A percentile compares a stretch with the other conserved stretches of the same genome.
Conservation (phyloP, 2,888 invertebrate species). For the Uloborus plumipes region DNA sequence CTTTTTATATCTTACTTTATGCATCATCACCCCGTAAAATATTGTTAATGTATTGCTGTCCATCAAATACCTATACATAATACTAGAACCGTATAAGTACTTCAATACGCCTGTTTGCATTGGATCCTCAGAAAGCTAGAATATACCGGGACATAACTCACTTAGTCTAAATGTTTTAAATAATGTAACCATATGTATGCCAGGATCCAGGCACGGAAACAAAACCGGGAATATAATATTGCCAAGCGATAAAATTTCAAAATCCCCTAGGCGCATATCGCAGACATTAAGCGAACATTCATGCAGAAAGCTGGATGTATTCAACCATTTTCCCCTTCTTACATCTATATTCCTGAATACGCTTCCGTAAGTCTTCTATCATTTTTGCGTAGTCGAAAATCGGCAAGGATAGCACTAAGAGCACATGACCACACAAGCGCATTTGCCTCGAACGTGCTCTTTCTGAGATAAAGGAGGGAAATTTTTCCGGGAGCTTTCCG, state of each 20-base stretch:
- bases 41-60: no score
- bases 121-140: not conserved
- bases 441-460: slow-evolving; percentile 31
- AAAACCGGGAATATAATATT: slow-evolving; percentile 10
- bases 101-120: no score
- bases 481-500: slow-evolving; percentile 49
- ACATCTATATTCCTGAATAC: no score
- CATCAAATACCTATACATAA: no score
- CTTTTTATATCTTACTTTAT: no score
- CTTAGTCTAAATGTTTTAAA: slow-evolving; percentile 32
- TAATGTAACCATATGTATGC: slow-evolving; percentile 36
- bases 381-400: slow-evolving; percentile 39
- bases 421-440: slow-evolving; percentile 35
- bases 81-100: no score
- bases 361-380: slow-evolving; percentile 7
- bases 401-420: slow-evolving; percentile 6
- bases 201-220: slow-evolving; percentile 12
- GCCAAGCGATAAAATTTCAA: slow-evolving; percentile 34
- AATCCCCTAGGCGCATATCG: slow-evolving; percentile 4
- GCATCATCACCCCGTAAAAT: no score
- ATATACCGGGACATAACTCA: slow-evolving; percentile 16
- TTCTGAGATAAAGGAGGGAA: slow-evolving; percentile 22
- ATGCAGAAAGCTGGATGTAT: not conserved
- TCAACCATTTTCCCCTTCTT: no score
- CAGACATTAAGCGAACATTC: slow-evolving; percentile 21